phyloP scores from a whole-genome alignment of 2,888 invertebrate genomes.

The Caenorhabditis doughertyi region DNA sequence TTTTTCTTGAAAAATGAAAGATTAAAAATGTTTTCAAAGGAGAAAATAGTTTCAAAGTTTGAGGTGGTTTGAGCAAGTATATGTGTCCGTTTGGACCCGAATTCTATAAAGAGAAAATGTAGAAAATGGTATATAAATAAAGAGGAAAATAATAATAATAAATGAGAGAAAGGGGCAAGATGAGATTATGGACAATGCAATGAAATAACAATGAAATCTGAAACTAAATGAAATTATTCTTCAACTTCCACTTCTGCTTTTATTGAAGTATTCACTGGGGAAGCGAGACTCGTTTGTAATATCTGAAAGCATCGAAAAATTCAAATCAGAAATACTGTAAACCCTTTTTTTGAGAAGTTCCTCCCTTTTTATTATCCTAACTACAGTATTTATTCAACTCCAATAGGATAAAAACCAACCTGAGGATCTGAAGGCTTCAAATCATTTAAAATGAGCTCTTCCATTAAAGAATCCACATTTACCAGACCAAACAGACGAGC shows the following conservation, averaged over 20 bases:
- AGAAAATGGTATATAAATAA: neutral
- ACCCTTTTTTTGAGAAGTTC: no score
- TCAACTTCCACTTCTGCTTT: conserved; percentile 55
- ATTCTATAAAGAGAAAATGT: neutral
- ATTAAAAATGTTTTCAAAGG: no score
- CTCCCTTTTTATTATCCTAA: no score
- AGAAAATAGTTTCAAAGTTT: neutral
- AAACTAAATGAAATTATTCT: neutral
- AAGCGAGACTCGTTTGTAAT: conserved; percentile 57
- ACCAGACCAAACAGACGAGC: conserved; percentile 78
- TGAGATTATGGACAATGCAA: conserved; percentile 31
- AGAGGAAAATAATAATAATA: conserved; percentile 1
- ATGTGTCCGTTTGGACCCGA: neutral
- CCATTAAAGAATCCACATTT: conserved; percentile 79
- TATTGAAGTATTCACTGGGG: conserved; percentile 46
- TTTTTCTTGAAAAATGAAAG: neutral
- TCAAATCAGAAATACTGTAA: neutral
- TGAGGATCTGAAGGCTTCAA: conserved; percentile 62
- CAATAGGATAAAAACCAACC: conserved; percentile 12
- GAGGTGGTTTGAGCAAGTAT: no score
- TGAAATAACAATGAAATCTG: neutral
- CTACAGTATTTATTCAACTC: no score
- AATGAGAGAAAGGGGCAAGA: conserved; percentile 33
- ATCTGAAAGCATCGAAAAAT: conserved; percentile 47
- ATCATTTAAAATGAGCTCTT: conserved; percentile 76